Evolutionary conservation across 1,140 invertebrate species (phyloP).

Genomic region (Branchinecta lynchi): DNA sequence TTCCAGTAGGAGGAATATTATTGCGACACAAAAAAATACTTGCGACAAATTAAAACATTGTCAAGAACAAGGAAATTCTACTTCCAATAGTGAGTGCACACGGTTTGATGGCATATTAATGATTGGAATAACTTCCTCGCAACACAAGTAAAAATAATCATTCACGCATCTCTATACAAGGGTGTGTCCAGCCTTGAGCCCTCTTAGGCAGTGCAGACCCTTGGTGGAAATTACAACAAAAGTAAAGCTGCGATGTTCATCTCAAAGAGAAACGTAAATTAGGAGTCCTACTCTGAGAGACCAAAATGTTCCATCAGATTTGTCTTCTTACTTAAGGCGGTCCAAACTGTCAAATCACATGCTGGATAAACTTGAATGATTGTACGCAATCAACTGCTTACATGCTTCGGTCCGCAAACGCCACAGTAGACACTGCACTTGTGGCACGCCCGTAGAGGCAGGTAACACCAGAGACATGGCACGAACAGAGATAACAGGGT

Average conservation of each 20-base stretch:
- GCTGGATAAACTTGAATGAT: no score
- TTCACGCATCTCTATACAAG: neutral
- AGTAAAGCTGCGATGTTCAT: no score
- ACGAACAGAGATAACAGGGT: conserved; percentile 69
- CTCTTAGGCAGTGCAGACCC: neutral
- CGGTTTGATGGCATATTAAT: neutral
- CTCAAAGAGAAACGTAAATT: no score
- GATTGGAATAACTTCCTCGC: neutral
- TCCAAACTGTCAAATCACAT: neutral
- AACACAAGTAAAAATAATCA: neutral
- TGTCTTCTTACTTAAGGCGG: neutral
- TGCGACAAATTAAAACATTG: conserved; percentile 7
- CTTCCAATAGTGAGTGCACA: neutral
- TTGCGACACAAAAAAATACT: conserved; percentile 6
- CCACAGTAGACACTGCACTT: conserved; percentile 39
- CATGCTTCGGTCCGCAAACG: conserved; percentile 38
- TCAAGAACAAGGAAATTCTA: neutral
- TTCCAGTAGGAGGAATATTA: conserved; percentile 2
- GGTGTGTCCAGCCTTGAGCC: neutral
- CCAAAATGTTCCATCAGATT: neutral
- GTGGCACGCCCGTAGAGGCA: conserved; percentile 66
- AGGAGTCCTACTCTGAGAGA: no score
- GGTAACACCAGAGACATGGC: conserved; percentile 85
- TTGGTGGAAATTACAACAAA: neutral
- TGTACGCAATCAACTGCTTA: conserved; percentile 28